A percentile compares a stretch with the other conserved stretches of the same genome.
These are phyloP conservation scores for Thera britannica DNA, from an alignment of 2,888 invertebrate genomes.

Conservation along the genomic window DNA sequence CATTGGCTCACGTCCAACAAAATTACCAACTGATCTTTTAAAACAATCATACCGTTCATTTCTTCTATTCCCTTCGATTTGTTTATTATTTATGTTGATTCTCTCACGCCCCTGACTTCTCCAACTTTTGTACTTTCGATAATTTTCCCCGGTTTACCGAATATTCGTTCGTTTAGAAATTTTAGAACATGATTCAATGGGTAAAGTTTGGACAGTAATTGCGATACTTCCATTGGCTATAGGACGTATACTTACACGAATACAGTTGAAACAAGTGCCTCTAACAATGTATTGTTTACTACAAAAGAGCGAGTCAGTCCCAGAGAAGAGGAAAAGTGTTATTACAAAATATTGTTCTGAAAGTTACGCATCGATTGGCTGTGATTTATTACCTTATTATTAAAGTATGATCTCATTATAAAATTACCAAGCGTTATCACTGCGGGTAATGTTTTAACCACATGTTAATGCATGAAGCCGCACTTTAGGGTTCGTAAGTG, in stretches of 20 bases:
- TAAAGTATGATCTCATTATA: constrained; percentile 63
- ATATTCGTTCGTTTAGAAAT: constrained; percentile 52
- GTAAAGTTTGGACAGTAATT: constrained; percentile 60
- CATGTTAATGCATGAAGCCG: neutral
- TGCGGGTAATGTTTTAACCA: constrained; percentile 2
- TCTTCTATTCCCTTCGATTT: constrained; percentile 30
- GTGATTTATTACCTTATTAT: constrained; percentile 29
- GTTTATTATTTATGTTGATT: constrained; percentile 40
- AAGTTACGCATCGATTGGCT: constrained; percentile 23
- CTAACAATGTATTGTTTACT: neutral
- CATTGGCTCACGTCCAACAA: constrained; percentile 61
- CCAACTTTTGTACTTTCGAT: constrained; percentile 50
- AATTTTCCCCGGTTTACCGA: constrained; percentile 52
- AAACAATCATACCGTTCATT: constrained; percentile 24
- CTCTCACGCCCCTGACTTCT: constrained; percentile 38
- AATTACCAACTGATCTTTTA: constrained; percentile 29
- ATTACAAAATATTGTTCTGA: constrained; percentile 6
- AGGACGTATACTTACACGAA: constrained; percentile 22
- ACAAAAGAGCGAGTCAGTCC: constrained; percentile 7
- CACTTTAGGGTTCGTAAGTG: neutral
- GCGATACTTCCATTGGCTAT: constrained; percentile 46
- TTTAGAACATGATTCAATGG: constrained; percentile 53
- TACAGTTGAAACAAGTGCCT: constrained; percentile 28
- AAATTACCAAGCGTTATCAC: constrained; percentile 58
- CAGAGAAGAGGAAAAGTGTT: constrained; percentile 1